These are phyloP conservation scores for Spatula clypeata DNA, from an alignment of 2,797 vertebrate genomes.

Conservation along the genomic window DNA sequence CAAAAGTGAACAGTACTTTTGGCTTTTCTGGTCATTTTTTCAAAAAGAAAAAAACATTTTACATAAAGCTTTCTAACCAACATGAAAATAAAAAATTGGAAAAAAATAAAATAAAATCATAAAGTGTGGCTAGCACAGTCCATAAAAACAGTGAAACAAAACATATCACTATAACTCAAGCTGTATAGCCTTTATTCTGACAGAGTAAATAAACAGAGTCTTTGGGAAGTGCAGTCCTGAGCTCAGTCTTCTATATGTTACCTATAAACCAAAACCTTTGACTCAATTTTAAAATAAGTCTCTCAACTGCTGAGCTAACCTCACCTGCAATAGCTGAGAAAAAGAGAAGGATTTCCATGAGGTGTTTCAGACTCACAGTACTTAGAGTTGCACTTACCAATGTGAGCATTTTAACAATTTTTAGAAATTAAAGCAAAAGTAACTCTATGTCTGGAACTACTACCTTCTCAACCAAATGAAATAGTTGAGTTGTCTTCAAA, in stretches of 20 bases:
- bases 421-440: not conserved
- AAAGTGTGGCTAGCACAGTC: not conserved
- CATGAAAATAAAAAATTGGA: accelerated
- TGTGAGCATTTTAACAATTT: not conserved
- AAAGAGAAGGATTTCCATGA: not conserved
- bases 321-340: not conserved
- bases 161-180: not conserved
- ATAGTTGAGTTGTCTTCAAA: not conserved
- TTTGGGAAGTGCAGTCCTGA: not conserved
- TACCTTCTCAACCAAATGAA: not conserved
- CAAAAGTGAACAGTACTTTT: not conserved
- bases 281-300: not conserved
- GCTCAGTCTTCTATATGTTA: not conserved
- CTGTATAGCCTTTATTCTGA: not conserved
- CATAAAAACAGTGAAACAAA: constrained; percentile 5
- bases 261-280: not conserved
- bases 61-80: not conserved
- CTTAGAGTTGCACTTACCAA: not conserved
- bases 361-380: accelerated
- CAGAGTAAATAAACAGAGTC: not conserved
- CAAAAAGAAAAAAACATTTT: not conserved
- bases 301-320: not conserved
- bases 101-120: not conserved
- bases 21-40: not conserved
- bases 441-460: not conserved